Base-by-base conservation (phyloP, 2,888 invertebrate genomes). In the Drosophila melanosoma region DNA sequence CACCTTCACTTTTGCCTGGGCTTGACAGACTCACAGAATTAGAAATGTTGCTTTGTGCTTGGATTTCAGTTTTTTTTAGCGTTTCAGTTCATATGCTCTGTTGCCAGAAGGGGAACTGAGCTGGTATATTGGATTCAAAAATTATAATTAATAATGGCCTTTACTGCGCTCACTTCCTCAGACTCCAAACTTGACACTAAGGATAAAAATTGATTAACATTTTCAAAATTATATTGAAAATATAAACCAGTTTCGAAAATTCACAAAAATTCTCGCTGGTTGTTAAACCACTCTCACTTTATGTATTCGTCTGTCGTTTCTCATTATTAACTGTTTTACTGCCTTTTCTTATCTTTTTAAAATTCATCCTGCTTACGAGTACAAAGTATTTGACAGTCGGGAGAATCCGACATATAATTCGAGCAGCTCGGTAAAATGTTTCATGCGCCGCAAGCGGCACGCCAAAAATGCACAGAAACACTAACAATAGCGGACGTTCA, bases 391-490 rank as follows among this genome's bases (percentile, higher is more conserved):
- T 11, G 4, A 4, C 10, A 11, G 29, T 17, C 36, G 54, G 5
- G 17, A 8, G 12, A 1, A 4, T 29, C 7, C 6, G 11, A 36
- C 17, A 75, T 76, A 71, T 52, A 71, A 70, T 70, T 62, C 66
- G n/a, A 40, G 36, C 29, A 58, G 49, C 63, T 64, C n/a, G 10
- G 45, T 66, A 72, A 79, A 84, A 67, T 76, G 67, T 60, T 73
- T 80, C 72, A 64, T 66, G 36, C 49, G 64, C 52, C 73, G 59
- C 45, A 65, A 57, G 51, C 62, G 40, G 40, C 32, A 70, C 35
- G 48, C 49, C 29, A 36, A 64, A 53, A 61, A 69, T 58, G 59
- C 40, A 48, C 68, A 53, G 62, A 8, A 45, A 69, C 59, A 45
- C 63, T 32, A 74, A 68, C 38, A 68, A 63, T 42, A 42, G 49